Conservation (phyloP, 2,888 invertebrate species). For the Byasa hedistus region DNA sequence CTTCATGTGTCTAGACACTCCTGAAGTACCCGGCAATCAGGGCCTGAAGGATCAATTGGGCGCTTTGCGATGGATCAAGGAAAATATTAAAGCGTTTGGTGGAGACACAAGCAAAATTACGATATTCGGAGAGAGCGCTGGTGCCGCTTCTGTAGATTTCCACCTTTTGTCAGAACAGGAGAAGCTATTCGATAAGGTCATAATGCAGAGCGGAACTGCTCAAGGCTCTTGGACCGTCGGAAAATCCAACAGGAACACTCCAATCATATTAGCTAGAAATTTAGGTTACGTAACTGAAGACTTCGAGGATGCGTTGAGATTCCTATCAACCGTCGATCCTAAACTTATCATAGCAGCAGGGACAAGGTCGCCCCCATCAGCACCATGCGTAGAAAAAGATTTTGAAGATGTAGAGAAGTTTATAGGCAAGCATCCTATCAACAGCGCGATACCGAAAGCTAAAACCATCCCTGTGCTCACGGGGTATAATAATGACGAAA, state of each 20-base stretch:
- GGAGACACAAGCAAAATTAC: constrained; percentile 54
- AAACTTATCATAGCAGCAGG: constrained; percentile 40
- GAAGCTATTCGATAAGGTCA: constrained; percentile 49
- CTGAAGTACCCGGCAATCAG: constrained; percentile 57
- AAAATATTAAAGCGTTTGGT: constrained; percentile 55
- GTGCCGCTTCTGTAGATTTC: constrained; percentile 52
- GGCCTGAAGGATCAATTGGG: constrained; percentile 59
- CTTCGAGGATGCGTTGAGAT: constrained; percentile 44
- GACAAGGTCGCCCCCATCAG: constrained; percentile 34
- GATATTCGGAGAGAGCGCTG: constrained; percentile 57
- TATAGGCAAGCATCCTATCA: constrained; percentile 38
- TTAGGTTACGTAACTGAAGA: constrained; percentile 42
- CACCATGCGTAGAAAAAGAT: constrained; percentile 45
- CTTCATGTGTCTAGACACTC: constrained; percentile 57
- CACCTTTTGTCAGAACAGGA: constrained; percentile 49
- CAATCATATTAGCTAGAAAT: constrained; percentile 46
- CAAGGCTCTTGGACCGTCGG: constrained; percentile 40
- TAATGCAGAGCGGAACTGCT: constrained; percentile 54
- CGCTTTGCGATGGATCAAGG: constrained; percentile 52
- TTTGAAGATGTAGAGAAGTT: constrained; percentile 44
- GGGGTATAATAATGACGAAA: constrained; percentile 51
- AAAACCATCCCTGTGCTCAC: constrained; percentile 42
- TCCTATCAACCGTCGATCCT: constrained; percentile 40
- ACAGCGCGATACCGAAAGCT: constrained; percentile 36
- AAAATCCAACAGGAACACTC: constrained; percentile 42